A percentile compares a stretch with the other conserved stretches of the same genome.
These are phyloP conservation scores for Casuarius casuarius DNA, from an alignment of 2,113 vertebrate genomes.

Conservation along the genomic window DNA sequence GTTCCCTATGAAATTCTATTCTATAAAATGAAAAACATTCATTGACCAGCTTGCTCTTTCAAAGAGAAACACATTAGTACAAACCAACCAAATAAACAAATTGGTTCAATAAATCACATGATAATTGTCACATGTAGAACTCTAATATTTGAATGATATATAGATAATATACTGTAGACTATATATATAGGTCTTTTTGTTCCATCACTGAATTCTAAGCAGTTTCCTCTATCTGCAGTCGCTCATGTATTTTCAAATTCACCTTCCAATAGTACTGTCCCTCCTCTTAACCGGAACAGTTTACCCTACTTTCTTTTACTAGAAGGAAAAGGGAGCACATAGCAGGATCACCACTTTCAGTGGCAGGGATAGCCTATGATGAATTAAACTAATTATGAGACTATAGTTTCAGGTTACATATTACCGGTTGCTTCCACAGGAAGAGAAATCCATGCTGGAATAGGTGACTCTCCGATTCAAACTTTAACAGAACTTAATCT, in stretches of 20 bases:
- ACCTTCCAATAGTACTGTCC: not conserved
- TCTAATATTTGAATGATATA: not conserved
- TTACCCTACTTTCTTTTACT: not conserved
- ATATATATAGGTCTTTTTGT: not conserved
- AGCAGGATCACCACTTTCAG: not conserved
- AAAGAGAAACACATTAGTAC: not conserved
- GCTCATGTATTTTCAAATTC: not conserved
- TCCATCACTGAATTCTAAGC: not conserved
- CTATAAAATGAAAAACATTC: not conserved
- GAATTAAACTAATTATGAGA: not conserved
- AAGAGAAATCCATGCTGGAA: not conserved
- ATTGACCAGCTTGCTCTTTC: not conserved
- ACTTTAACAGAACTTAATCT: not conserved
- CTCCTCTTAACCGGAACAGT: not conserved
- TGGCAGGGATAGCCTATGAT: not conserved
- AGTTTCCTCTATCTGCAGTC: not conserved
- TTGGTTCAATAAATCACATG: not conserved
- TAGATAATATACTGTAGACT: not conserved
- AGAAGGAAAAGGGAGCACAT: not conserved
- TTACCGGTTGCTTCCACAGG: not conserved
- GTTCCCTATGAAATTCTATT: not conserved
- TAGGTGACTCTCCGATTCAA: not conserved
- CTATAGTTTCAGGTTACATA: not conserved
- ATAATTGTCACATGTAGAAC: not conserved
- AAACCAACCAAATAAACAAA: not conserved